Base-by-base conservation (phyloP, 1,140 invertebrate genomes). In the Parapsyche elsis region DNA sequence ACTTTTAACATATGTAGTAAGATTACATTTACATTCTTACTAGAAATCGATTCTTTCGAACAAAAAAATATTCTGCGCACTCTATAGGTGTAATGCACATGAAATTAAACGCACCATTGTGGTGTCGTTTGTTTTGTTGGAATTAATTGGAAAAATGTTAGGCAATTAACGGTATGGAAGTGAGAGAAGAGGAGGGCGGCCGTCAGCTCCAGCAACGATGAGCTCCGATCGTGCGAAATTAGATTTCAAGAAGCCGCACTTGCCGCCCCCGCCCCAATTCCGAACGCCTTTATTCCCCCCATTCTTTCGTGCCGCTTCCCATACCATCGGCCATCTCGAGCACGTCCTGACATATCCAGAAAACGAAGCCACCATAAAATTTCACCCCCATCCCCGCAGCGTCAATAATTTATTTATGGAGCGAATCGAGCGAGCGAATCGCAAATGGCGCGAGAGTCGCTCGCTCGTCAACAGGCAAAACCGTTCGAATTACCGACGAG, bases 221-320 rank as follows among this genome's bases (percentile, higher is more conserved):
- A 85, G 84, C 87, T 86, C 86, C 86, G 86, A 87, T 86, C 86
- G 86, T 0, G 88, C 85, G 87, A 89, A 89, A 89, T 89, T 89
- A 89, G 88, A 89, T 89, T 87, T 89, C 86, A 89, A 89, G 87
- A 84, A 88, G 87, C 86, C 86, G 10, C 79, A 71, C 78, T 49
- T 77, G 21, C 83, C 75, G 70, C 71, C 73, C 78, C 49, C 67
- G 71, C 70, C 80, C 76, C 53, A 78, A 67, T 77, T 76, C 76
- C 61, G 49, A 57, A 59, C 70, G 77, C 78, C 75, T 64, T 74
- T 79, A 81, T 82, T 74, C 77, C 71, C 81, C 76, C 81, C 67
- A 81, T 83, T 83, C 80, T 61, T 53, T 53, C 73, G 61, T 12
- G 59, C 75, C 71, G 71, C 64, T 76, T 19, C 12, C 49, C 75